Base-by-base conservation (phyloP, 2,113 vertebrate genomes). In the Falco punctatus region DNA sequence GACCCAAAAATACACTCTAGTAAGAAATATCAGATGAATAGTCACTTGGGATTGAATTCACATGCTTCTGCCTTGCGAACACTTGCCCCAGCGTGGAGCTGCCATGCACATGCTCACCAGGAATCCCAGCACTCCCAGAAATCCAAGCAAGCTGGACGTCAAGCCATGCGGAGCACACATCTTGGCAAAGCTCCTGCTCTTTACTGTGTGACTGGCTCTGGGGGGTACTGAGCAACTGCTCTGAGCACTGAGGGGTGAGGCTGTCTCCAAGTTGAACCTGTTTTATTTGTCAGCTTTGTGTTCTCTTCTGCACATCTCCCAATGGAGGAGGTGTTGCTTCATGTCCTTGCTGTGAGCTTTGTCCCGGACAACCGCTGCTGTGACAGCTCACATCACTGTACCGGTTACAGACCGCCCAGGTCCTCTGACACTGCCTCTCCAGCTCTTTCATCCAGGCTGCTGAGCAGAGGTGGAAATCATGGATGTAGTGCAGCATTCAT, bases 1-100 rank as follows among this genome's bases (percentile, higher is more conserved):
- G 71, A 40, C 87, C 82, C 94, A 94, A 92, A 96, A 96, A 96
- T 96, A 96, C 94, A 67, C 61, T 81, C 72, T 88, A 80, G 32
- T 86, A 12, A 88, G 88, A 65, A 59, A 77, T 74, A 83, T 93
- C 88, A 65, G 86, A 92, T 71, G 65, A 57, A 11, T 84, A 52
- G 33, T 86, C 92, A 35, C 73, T 74, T 16, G 77, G 90, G 92
- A 88, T 71, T 62, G 70, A 10, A 22, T 78, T 74, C 30, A 7
- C 52, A 32, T 81, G 86, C 24, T 86, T 49, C 28, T 86, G 90
- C 86, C 81, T 93, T 58, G 72, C 4, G 1, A 90, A 74, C 88
- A 26, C 72, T 93, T 33, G 42, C 19, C 92, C 64, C 92, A 86
- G 93, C 8, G 0, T 73, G 90, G 74, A 96, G 82, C 85, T 94